phyloP scores from a whole-genome alignment of 2,888 invertebrate species.

The Acheta domesticus region DNA sequence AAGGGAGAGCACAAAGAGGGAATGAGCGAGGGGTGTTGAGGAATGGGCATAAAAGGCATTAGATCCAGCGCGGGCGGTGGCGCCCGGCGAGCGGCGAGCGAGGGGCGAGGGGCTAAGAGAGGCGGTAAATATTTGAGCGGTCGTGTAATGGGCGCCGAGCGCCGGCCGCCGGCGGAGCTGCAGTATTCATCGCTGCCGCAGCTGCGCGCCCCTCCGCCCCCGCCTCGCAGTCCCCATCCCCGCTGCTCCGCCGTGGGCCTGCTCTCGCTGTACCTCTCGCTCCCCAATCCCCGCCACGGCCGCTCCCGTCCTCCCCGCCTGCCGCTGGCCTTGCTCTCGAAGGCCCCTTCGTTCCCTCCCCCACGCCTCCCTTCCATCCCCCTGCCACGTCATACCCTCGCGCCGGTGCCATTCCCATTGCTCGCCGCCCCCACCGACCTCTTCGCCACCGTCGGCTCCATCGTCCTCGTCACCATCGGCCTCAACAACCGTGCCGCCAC shows the following conservation, averaged over 20 bases:
- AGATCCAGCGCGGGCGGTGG: too few species aligned
- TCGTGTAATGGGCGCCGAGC: background rate
- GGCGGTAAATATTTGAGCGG: slow-evolving; percentile 1
- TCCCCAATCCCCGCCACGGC: background rate
- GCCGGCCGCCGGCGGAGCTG: background rate
- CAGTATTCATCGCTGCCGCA: slow-evolving; percentile 18
- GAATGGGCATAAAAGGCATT: too few species aligned
- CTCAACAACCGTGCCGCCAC: too few species aligned
- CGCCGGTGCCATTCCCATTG: too few species aligned
- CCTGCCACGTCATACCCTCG: background rate
- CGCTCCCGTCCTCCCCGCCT: background rate
- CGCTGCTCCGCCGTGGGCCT: background rate
- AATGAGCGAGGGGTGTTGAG: too few species aligned
- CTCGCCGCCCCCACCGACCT: background rate
- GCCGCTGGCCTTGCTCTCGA: background rate
- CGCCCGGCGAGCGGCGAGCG: background rate
- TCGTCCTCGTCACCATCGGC: too few species aligned
- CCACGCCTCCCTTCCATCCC: background rate
- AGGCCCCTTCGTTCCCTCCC: background rate
- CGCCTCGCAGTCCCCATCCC: background rate
- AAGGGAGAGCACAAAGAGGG: too few species aligned
- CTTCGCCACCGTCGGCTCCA: too few species aligned
- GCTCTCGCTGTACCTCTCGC: background rate
- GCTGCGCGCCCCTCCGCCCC: background rate
- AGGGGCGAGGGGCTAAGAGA: background rate